Evolutionary conservation across 2,888 invertebrate genomes (phyloP), one percentile per base, ranked within the genome.

Genomic region (Drosophila falleni): DNA sequence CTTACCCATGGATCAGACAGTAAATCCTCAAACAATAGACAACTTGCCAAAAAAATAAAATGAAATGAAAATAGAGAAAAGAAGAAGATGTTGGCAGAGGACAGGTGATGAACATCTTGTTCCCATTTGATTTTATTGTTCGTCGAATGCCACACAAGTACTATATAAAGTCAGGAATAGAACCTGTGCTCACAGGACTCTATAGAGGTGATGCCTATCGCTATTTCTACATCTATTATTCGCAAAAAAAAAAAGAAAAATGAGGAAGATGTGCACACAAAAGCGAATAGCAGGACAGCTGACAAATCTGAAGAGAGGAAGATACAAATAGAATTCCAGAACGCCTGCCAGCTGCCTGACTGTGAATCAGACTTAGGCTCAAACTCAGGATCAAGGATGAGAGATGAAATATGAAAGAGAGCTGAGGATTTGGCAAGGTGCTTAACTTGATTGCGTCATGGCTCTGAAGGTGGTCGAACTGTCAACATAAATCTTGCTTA

Each of bases 31-130:
- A 74, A 77, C 78, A 76, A 76, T 65, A 37, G 65, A 74, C 61
- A 64, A 59, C 60, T 23, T 76, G 77, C 39, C 77, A 56, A 77
- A 77, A 58, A 54, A 67, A 26, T n/a, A 65, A 68, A 53, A 50
- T 71, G 16, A 44, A 42, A 26, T 8, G n/a, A 37, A n/a, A 37
- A 37, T n/a, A n/a, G n/a, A 31, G 23, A 10, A 19, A 23, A 56
- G 35, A 51, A 56, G 19, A 37, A 59, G 69, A 69, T 60, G 26
- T 42, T 44, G 60, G 69, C 74, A 74, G 58, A 56, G 61, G 84
- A 87, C 87, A 87, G 87, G 87, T 87, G 87, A 82, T 76, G 83
- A 70, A 59, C 81, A 82, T 80, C 82, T 74, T 50, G 50, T 33
- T 60, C 33, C 37, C 59, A 56, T 23, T 68, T 47, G 56, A 63